phyloP scores from a whole-genome alignment of 2,888 invertebrate genomes.

The Mimachlamys varia region DNA sequence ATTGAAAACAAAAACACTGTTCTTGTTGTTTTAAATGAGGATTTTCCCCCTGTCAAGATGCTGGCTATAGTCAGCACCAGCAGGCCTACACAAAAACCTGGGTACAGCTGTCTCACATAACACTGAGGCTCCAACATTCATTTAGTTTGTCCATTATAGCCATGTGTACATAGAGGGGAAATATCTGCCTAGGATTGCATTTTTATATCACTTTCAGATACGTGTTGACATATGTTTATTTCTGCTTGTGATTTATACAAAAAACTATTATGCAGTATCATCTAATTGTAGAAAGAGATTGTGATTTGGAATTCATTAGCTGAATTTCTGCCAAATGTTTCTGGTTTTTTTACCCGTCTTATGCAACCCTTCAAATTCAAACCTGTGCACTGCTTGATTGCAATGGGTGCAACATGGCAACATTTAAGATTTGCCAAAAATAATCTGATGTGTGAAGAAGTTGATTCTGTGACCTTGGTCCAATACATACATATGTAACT shows the following conservation, averaged over 20 bases:
- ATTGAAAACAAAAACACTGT: neutral
- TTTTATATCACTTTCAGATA: constrained; percentile 9
- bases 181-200: neutral
- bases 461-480: neutral
- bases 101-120: neutral
- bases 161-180: neutral
- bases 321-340: neutral
- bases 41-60: neutral
- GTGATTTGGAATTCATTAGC: constrained; percentile 25
- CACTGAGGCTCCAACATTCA: neutral
- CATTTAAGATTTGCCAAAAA: neutral
- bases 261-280: constrained; percentile 13
- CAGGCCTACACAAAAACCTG: neutral
- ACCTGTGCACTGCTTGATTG: neutral
- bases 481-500: too few species aligned
- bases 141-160: constrained; percentile 25
- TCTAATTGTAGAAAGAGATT: constrained; percentile 23
- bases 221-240: constrained; percentile 31
- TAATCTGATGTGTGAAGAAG: neutral
- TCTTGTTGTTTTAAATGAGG: neutral
- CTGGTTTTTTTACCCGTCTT: neutral
- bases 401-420: neutral
- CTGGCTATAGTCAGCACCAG: neutral
- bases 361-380: neutral
- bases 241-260: constrained; percentile 1